A percentile compares a stretch with the other conserved stretches of the same genome.
These are phyloP conservation scores for Actenoides hombroni DNA, from an alignment of 2,113 vertebrate species.

Conservation along the genomic window DNA sequence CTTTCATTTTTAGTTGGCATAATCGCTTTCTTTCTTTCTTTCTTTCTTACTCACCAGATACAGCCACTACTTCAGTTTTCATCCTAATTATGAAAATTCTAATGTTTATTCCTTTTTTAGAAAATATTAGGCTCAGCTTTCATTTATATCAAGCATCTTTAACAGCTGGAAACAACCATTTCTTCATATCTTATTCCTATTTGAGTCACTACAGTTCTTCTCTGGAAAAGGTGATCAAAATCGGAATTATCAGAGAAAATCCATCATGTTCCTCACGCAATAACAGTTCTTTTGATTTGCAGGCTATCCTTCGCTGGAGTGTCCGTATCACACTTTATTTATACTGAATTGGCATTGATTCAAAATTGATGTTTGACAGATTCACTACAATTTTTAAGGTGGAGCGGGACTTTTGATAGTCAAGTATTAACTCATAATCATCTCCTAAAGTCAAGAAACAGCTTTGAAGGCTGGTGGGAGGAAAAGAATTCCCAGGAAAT, in stretches of 20 bases:
- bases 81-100: conserved; percentile 10
- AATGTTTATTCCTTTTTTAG: background rate
- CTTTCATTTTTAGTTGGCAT: conserved; percentile 32
- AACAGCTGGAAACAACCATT: background rate
- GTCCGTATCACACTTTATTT: conserved; percentile 58
- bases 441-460: background rate
- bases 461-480: background rate
- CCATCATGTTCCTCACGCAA: background rate
- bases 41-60: background rate
- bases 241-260: conserved; percentile 36
- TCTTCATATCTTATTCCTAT: conserved; percentile 25
- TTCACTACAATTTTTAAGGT: conserved; percentile 50
- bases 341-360: conserved; percentile 55
- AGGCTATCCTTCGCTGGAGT: conserved; percentile 21
- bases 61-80: background rate
- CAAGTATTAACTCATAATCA: background rate
- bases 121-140: background rate
- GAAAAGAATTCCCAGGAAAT: background rate
- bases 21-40: background rate
- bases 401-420: background rate
- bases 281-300: conserved; percentile 48
- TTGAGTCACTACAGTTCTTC: conserved; percentile 3
- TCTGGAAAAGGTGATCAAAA: conserved; percentile 51
- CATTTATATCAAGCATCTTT: background rate
- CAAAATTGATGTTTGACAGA: conserved; percentile 57